Evolutionary conservation across 2,888 invertebrate species (phyloP).

Genomic region (Phortica okadai): DNA sequence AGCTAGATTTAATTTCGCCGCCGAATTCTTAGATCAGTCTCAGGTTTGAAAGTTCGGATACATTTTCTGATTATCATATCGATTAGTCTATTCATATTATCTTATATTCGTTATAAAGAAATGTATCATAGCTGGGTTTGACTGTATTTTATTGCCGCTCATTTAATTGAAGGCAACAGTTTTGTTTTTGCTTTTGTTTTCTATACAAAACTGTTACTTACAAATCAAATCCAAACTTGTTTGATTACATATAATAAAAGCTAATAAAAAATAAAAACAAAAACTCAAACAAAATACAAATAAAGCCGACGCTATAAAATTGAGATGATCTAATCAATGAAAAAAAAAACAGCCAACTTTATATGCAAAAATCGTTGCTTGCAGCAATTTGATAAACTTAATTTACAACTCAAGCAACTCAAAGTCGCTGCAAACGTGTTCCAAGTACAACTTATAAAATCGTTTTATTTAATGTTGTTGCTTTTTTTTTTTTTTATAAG

Average conservation of each 20-base stretch:
- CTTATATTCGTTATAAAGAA: too few relatives aligned
- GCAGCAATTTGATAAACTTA: constrained; percentile 4
- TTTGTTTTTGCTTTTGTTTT: neutral
- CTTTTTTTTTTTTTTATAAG: neutral
- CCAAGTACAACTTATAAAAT: neutral
- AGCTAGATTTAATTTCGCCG: too few relatives aligned
- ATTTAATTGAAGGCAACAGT: neutral
- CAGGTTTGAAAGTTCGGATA: too few relatives aligned
- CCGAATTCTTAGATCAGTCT: too few relatives aligned
- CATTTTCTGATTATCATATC: too few relatives aligned
- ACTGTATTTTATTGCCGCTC: neutral
- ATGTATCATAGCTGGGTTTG: too few relatives aligned
- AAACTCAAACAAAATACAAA: neutral
- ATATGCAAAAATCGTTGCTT: constrained; percentile 9
- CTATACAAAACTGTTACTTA: neutral
- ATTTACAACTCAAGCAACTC: neutral
- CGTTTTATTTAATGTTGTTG: neutral
- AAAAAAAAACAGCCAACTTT: neutral
- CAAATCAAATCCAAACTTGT: neutral
- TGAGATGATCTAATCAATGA: constrained; percentile 16
- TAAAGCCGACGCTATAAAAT: constrained; percentile 4
- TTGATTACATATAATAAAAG: neutral
- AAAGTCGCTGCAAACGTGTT: constrained; percentile 2
- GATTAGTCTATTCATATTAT: too few relatives aligned
- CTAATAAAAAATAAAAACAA: too few relatives aligned